These are phyloP conservation scores for Gymnorhina tibicen DNA, from an alignment of 2,113 vertebrate species.

Conservation along the genomic window DNA sequence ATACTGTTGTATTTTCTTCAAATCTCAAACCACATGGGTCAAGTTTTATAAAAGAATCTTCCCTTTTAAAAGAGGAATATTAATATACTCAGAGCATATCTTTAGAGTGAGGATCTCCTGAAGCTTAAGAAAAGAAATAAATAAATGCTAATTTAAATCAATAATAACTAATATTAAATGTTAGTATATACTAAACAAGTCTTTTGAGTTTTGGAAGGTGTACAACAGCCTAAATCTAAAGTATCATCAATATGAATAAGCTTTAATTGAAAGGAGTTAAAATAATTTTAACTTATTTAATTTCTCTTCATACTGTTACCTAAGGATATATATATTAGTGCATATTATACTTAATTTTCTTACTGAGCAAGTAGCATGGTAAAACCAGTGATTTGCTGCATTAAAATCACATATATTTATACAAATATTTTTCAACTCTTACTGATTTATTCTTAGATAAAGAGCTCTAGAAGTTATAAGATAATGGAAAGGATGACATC, in stretches of 20 bases:
- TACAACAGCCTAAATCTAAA: not conserved
- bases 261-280: not conserved
- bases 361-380: not conserved
- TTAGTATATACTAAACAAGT: not conserved
- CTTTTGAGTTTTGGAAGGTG: not conserved
- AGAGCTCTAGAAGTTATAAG: not conserved
- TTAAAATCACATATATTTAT: not conserved
- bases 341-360: not conserved
- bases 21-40: not conserved
- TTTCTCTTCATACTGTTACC: not conserved
- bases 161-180: not conserved
- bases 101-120: not conserved
- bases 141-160: not conserved
- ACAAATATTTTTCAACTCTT: not conserved
- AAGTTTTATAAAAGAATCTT: not conserved
- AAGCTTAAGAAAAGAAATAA: not conserved
- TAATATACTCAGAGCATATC: not conserved
- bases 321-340: not conserved
- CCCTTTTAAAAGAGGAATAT: not conserved
- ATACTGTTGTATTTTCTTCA: not conserved
- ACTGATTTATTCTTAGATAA: not conserved
- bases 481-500: not conserved
- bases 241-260: not conserved
- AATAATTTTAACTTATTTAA: not conserved
- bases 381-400: not conserved